Percentiles rank a stretch among this genome's conserved stretches.
Evolutionary conservation across 2,113 vertebrate genomes (phyloP).

Genomic region (Aythya baeri): DNA sequence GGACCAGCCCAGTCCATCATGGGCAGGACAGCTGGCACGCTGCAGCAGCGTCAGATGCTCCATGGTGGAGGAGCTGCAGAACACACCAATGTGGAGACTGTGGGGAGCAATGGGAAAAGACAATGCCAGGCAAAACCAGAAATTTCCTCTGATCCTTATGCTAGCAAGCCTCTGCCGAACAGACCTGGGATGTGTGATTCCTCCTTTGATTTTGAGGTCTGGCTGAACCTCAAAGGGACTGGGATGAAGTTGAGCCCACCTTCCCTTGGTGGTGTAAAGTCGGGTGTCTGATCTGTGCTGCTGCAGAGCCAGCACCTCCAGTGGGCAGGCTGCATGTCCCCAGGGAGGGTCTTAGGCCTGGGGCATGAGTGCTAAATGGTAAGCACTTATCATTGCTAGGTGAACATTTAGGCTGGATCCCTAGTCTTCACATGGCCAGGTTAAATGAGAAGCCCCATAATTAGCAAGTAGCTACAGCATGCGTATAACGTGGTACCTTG

Average conservation of each 20-base stretch:
- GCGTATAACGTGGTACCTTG: not conserved
- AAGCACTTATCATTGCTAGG: not conserved
- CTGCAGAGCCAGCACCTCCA: not conserved
- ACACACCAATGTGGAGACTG: accelerated
- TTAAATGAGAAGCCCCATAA: not conserved
- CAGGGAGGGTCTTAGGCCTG: not conserved
- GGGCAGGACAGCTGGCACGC: not conserved
- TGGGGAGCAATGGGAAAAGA: not conserved
- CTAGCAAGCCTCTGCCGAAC: not conserved
- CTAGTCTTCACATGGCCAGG: not conserved
- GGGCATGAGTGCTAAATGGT: too few relatives aligned
- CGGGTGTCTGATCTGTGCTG: not conserved
- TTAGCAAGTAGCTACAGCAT: not conserved
- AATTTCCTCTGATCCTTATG: not conserved
- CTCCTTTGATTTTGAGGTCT: not conserved
- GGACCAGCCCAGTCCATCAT: not conserved
- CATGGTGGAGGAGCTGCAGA: not conserved
- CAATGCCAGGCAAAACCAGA: not conserved
- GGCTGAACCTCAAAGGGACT: not conserved
- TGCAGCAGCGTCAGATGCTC: not conserved
- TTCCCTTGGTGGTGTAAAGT: not conserved
- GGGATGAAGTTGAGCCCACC: not conserved
- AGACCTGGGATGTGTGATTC: not conserved
- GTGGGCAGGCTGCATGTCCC: too few relatives aligned
- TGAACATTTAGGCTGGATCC: not conserved